Evolutionary conservation across 2,797 vertebrate species (phyloP).

Genomic region (Kryptolebias ocellatus): DNA sequence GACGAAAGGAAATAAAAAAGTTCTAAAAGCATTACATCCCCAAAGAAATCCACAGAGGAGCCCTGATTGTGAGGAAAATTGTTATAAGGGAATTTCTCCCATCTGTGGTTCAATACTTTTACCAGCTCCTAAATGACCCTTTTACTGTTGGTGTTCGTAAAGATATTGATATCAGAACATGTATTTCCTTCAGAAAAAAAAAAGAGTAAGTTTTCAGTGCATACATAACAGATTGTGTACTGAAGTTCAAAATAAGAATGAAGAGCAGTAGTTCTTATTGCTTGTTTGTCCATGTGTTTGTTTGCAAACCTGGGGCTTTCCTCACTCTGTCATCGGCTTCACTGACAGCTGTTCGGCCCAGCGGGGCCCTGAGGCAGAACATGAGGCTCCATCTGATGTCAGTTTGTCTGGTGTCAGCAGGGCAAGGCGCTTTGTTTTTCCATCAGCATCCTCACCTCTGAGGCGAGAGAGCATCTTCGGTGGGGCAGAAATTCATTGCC

Average conservation of each 20-base stretch:
- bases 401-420: constrained; percentile 71
- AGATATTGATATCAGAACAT: constrained; percentile 34
- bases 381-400: constrained; percentile 66
- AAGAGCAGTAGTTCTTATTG: constrained; percentile 15
- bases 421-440: constrained; percentile 65
- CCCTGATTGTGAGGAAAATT: constrained; percentile 39
- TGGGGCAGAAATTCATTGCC: constrained; percentile 23
- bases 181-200: not conserved
- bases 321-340: constrained; percentile 31
- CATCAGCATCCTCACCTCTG: constrained; percentile 56
- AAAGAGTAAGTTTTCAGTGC: not conserved
- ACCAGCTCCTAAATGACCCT: constrained; percentile 41
- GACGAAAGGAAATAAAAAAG: constrained; percentile 28
- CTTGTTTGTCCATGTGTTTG: constrained; percentile 43
- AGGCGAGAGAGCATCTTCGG: constrained; percentile 40
- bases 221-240: not conserved
- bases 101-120: constrained; percentile 44
- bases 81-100: constrained; percentile 41
- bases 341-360: constrained; percentile 69
- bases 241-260: constrained; percentile 13
- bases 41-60: constrained; percentile 32
- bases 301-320: constrained; percentile 48
- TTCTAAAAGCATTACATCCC: constrained; percentile 40
- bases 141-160: constrained; percentile 24
- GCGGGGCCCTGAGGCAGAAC: constrained; percentile 62